Evolutionary conservation across 2,113 vertebrate species (phyloP).

Genomic region (Pelvicachromis taeniatus): DNA sequence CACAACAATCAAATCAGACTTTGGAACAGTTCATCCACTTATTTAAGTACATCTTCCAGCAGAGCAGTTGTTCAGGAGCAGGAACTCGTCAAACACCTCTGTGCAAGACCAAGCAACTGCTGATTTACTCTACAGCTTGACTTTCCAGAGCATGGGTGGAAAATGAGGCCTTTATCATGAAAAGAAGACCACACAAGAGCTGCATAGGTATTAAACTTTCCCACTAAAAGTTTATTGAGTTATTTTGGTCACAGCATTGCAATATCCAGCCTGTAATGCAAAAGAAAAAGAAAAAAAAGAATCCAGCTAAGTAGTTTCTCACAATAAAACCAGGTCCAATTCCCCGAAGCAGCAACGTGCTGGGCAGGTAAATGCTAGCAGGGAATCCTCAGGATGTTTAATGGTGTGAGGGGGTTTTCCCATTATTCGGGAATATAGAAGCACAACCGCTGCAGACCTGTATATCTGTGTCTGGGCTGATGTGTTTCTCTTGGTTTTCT

Average conservation of each 20-base stretch:
- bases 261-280: constrained; percentile 66
- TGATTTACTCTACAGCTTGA: constrained; percentile 40
- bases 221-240: constrained; percentile 79
- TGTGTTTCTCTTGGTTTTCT: background rate
- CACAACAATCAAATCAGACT: background rate
- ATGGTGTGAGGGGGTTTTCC: constrained; percentile 53
- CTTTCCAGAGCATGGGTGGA: constrained; percentile 75
- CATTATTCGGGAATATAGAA: constrained; percentile 45
- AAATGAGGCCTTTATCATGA: constrained; percentile 74
- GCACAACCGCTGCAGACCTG: background rate
- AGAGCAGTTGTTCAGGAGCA: constrained; percentile 2
- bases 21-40: background rate
- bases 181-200: constrained; percentile 76
- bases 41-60: background rate
- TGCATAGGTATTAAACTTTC: constrained; percentile 73
- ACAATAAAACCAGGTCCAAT: constrained; percentile 54
- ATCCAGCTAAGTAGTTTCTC: constrained; percentile 44
- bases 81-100: background rate
- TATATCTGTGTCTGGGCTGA: background rate
- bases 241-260: constrained; percentile 73
- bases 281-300: constrained; percentile 71
- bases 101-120: constrained; percentile 22
- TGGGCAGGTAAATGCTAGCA: constrained; percentile 61
- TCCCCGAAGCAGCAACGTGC: constrained; percentile 33
- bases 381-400: constrained; percentile 63